A percentile compares a stretch with the other conserved stretches of the same genome.
Evolutionary conservation across 2,888 invertebrate genomes (phyloP).

Genomic region (Parasteatoda lunata): DNA sequence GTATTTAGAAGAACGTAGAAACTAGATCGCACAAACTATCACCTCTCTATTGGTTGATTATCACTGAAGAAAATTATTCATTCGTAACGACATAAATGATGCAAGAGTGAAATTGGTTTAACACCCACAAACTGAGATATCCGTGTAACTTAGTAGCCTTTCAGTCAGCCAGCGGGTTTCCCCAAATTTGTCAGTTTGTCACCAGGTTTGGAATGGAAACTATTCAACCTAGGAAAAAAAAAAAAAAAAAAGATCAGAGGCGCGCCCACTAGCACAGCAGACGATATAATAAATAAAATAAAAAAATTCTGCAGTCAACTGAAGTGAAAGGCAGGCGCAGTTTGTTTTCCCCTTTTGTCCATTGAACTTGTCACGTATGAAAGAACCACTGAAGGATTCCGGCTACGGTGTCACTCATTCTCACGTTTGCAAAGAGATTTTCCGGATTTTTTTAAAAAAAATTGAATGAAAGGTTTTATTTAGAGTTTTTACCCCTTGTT

Average conservation of each 20-base stretch:
- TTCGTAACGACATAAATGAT: too few relatives aligned
- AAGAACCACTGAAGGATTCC: neutral
- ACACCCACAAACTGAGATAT: neutral
- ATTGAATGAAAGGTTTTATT: too few relatives aligned
- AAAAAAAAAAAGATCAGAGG: too few relatives aligned
- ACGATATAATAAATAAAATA: conserved; percentile 1
- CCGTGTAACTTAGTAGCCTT: neutral
- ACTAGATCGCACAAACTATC: too few relatives aligned
- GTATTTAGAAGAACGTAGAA: too few relatives aligned
- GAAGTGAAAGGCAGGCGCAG: neutral
- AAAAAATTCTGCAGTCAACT: neutral
- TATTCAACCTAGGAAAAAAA: neutral
- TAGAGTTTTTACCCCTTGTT: too few relatives aligned
- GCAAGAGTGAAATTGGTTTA: neutral
- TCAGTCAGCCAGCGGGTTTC: neutral
- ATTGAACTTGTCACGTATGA: neutral
- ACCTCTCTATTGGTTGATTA: too few relatives aligned
- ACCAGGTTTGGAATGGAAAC: conserved; percentile 5
- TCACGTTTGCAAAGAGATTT: neutral
- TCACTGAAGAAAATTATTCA: too few relatives aligned
- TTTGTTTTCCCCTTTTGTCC: conserved; percentile 1
- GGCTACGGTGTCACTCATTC: neutral
- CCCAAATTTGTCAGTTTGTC: conserved; percentile 1
- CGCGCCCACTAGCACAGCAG: neutral
- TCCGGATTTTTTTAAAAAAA: neutral